A percentile compares a stretch with the other conserved stretches of the same genome.
Conservation (phyloP, 2,888 invertebrate species). For the Panopea generosa region DNA sequence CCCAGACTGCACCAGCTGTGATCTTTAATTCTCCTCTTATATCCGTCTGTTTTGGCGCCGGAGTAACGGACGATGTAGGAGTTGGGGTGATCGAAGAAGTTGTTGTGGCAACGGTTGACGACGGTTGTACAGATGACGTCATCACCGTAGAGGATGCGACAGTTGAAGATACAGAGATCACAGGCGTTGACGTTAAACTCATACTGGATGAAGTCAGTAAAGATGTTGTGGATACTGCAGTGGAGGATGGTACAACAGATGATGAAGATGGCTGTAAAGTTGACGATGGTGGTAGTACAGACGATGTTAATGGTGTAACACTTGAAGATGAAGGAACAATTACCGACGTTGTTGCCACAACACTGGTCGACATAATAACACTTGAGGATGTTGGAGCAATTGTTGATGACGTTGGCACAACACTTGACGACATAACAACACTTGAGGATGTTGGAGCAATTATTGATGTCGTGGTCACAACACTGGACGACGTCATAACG, state of each 20-base stretch:
- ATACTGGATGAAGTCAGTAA: conserved; percentile 8
- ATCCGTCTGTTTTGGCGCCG: not conserved
- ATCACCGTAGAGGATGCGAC: not conserved
- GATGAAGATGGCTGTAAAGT: too few relatives aligned
- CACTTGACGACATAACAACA: too few relatives aligned
- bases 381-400: not conserved
- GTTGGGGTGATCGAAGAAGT: conserved; percentile 8
- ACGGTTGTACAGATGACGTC: conserved; percentile 1
- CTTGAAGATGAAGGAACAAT: not conserved
- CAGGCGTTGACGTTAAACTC: not conserved
- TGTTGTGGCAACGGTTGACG: conserved; percentile 10
- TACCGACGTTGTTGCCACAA: conserved; percentile 5
- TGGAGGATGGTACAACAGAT: not conserved
- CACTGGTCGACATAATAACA: too few relatives aligned
- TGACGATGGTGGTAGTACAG: too few relatives aligned
- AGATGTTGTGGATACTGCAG: not conserved
- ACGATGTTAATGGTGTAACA: not conserved
- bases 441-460: too few relatives aligned
- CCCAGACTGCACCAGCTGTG: too few relatives aligned
- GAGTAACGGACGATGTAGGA: conserved; percentile 2
- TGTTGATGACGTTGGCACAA: too few relatives aligned
- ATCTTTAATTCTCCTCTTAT: too few relatives aligned
- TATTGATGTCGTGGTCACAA: too few relatives aligned
- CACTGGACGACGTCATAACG: too few relatives aligned
- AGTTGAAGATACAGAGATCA: not conserved